phyloP scores from a whole-genome alignment of 2,888 invertebrate species.

The Caenorhabditis macrosperma region DNA sequence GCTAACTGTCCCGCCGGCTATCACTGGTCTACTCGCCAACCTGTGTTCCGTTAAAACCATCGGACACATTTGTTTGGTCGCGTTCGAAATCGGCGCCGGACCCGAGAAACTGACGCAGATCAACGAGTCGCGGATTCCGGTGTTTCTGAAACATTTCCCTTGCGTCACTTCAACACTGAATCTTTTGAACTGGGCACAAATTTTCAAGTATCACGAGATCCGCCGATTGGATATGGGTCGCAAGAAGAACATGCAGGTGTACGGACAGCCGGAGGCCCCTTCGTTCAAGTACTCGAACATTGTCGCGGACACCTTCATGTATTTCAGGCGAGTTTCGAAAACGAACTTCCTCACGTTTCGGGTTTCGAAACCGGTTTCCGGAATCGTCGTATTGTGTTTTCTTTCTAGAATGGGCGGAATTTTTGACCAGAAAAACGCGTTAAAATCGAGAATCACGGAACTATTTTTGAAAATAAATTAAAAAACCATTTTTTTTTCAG shows the following conservation, averaged over 20 bases:
- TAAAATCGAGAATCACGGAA: too few relatives aligned
- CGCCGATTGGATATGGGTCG: slow-evolving; percentile 42
- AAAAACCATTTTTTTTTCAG: too few relatives aligned
- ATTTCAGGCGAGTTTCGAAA: too few relatives aligned
- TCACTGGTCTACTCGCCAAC: neutral
- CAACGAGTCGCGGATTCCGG: slow-evolving; percentile 42
- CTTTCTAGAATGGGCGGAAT: too few relatives aligned
- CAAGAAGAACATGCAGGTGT: slow-evolving; percentile 18
- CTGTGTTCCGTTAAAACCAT: slow-evolving; percentile 11
- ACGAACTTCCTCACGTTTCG: too few relatives aligned
- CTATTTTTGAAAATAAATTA: too few relatives aligned
- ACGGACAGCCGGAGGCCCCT: slow-evolving; percentile 45
- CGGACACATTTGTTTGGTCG: neutral
- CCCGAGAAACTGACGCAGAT: slow-evolving; percentile 39
- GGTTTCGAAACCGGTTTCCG: too few relatives aligned
- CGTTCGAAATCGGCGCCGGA: neutral
- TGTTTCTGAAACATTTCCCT: slow-evolving; percentile 45
- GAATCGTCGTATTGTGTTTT: too few relatives aligned
- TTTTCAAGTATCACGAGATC: slow-evolving; percentile 55
- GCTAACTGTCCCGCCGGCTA: slow-evolving; percentile 7
- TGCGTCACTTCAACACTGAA: slow-evolving; percentile 46
- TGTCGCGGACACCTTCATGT: slow-evolving; percentile 45
- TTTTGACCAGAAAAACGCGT: too few relatives aligned
- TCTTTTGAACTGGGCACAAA: slow-evolving; percentile 52
- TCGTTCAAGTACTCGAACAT: slow-evolving; percentile 44